Evolutionary conservation across 2,113 vertebrate species (phyloP).

Genomic region (Equus quagga): DNA sequence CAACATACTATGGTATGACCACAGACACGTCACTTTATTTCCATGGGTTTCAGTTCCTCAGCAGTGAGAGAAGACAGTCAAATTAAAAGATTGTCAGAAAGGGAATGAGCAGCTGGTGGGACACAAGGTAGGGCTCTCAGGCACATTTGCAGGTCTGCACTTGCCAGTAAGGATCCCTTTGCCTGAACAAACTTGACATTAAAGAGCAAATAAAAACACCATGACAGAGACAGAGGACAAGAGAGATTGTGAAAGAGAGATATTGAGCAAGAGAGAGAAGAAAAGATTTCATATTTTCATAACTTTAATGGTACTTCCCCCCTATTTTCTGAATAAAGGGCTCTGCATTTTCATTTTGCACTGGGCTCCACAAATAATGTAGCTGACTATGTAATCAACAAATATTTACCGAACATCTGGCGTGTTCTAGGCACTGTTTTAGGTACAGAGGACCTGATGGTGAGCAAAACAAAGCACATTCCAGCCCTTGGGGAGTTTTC

Average conservation of each 20-base stretch:
- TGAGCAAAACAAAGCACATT: not conserved
- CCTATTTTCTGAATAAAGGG: not conserved
- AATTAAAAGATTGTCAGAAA: not conserved
- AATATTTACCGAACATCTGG: not conserved
- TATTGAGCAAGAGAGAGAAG: not conserved
- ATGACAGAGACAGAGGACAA: not conserved
- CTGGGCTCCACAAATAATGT: not conserved
- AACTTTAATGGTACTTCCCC: not conserved
- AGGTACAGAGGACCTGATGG: not conserved
- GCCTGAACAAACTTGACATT: not conserved
- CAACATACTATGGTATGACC: not conserved
- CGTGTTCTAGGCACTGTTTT: not conserved
- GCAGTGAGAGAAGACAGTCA: not conserved
- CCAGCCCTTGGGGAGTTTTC: not conserved
- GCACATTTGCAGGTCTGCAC: rapidly evolving
- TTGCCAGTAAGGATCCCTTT: not conserved
- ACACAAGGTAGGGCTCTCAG: not conserved
- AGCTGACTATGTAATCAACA: not conserved
- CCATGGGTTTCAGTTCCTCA: not conserved
- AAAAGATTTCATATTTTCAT: not conserved
- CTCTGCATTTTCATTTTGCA: not conserved
- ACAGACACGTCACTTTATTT: not conserved
- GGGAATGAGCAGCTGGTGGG: not conserved
- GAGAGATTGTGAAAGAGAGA: not conserved
- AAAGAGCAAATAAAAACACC: not conserved